Conservation (phyloP, 1,140 invertebrate species). For the Formica selysi region DNA sequence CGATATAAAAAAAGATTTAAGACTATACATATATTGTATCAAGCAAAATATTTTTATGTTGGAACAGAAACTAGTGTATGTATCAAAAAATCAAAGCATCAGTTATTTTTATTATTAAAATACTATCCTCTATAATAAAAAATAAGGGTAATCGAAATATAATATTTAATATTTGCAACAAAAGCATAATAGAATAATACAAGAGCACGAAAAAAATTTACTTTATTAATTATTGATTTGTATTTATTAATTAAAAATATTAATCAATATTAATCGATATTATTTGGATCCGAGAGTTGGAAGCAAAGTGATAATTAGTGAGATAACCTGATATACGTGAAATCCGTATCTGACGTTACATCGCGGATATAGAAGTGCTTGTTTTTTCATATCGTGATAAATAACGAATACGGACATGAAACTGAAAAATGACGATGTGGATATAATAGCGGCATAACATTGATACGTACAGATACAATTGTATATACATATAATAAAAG, state of each 20-base stretch:
- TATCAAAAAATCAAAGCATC: background rate
- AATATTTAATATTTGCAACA: background rate
- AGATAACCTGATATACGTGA: background rate
- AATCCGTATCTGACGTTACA: background rate
- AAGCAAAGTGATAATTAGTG: constrained; percentile 17
- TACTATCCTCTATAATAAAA: background rate
- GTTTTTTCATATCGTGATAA: constrained; percentile 23
- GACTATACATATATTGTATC: background rate
- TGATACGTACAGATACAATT: constrained; percentile 35
- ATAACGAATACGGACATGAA: background rate
- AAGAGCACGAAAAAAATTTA: background rate
- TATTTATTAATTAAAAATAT: constrained; percentile 8
- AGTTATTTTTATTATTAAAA: background rate
- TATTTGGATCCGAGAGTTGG: background rate
- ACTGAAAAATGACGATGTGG: constrained; percentile 28
- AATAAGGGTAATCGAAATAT: constrained; percentile 14
- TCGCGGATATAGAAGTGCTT: background rate
- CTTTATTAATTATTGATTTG: background rate
- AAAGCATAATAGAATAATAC: background rate
- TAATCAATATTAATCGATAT: background rate
- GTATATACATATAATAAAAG: background rate
- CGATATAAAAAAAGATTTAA: background rate
- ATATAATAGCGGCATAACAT: constrained; percentile 14
- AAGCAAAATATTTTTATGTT: background rate
- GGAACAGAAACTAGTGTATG: background rate